These are phyloP conservation scores for Zaprionus bogoriensis DNA, from an alignment of 2,888 invertebrate species.

Conservation along the genomic window DNA sequence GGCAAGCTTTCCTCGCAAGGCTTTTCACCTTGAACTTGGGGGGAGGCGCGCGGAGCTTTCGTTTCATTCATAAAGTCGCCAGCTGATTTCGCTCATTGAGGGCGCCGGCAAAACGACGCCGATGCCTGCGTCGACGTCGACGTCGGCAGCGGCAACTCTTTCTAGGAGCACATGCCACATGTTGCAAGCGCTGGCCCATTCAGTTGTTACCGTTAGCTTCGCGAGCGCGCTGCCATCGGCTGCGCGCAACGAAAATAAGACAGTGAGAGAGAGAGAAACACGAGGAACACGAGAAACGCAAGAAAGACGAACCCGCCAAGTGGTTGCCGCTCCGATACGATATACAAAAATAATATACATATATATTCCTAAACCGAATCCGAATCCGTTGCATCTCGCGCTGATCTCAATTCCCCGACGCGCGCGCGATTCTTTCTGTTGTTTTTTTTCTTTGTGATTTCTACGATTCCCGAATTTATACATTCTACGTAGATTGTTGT, in stretches of 20 bases:
- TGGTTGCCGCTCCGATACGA: not conserved
- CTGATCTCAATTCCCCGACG: not conserved
- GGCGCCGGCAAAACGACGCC: not conserved
- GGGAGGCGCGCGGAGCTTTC: constrained; percentile 16
- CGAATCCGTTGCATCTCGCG: not conserved
- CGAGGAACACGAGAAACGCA: too few relatives aligned
- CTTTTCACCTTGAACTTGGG: constrained; percentile 59
- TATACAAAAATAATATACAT: not conserved
- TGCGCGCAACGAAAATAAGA: constrained; percentile 33
- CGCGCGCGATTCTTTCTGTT: not conserved
- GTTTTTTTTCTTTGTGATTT: not conserved
- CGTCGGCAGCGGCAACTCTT: constrained; percentile 22
- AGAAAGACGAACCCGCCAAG: not conserved
- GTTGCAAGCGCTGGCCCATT: constrained; percentile 59
- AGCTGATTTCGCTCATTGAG: constrained; percentile 39
- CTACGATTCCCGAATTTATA: not conserved
- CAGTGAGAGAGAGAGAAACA: not conserved
- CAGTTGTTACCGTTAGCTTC: constrained; percentile 70
- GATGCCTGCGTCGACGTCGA: constrained; percentile 10
- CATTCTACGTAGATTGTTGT: not conserved
- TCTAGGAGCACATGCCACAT: constrained; percentile 53
- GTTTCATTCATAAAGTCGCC: constrained; percentile 57
- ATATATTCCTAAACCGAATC: not conserved
- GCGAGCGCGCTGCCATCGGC: constrained; percentile 54
- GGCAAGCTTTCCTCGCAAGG: not conserved